Conservation (phyloP, 2,113 vertebrate genomes). For the Colaptes auratus region DNA sequence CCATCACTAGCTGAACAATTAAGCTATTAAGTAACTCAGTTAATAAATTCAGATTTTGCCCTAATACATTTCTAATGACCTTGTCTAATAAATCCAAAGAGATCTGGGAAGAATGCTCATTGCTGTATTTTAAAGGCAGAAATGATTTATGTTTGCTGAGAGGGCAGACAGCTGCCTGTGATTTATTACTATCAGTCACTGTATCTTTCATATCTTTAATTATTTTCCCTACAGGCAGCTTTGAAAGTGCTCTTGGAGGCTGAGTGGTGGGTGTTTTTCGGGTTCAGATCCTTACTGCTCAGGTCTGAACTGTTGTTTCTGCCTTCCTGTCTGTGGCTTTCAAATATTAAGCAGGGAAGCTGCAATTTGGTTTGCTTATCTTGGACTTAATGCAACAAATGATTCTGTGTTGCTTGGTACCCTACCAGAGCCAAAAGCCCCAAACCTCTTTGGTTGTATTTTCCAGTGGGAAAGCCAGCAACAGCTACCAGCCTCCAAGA, state of each 20-base stretch:
- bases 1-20: slow-evolving; percentile 29
- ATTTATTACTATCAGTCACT: slow-evolving; percentile 70
- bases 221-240: slow-evolving; percentile 61
- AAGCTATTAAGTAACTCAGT: slow-evolving; percentile 59
- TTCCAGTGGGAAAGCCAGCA: slow-evolving; percentile 32
- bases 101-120: slow-evolving; percentile 57
- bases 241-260: slow-evolving; percentile 52
- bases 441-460: slow-evolving; percentile 3
- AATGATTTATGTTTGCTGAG: slow-evolving; percentile 64
- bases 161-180: slow-evolving; percentile 20
- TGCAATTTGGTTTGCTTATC: slow-evolving; percentile 21
- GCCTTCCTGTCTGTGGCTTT: slow-evolving; percentile 13
- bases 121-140: slow-evolving; percentile 63
- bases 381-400: background rate
- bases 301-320: slow-evolving; percentile 5
- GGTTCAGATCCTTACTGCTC: slow-evolving; percentile 8
- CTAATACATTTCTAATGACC: slow-evolving; percentile 68
- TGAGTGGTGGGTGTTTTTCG: background rate
- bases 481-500: background rate
- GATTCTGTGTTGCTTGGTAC: background rate
- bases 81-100: slow-evolving; percentile 65
- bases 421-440: background rate
- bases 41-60: slow-evolving; percentile 63
- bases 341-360: background rate
- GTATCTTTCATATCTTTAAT: slow-evolving; percentile 68